phyloP scores from a whole-genome alignment of 2,888 invertebrate genomes.

The Sinotaia quadrata region DNA sequence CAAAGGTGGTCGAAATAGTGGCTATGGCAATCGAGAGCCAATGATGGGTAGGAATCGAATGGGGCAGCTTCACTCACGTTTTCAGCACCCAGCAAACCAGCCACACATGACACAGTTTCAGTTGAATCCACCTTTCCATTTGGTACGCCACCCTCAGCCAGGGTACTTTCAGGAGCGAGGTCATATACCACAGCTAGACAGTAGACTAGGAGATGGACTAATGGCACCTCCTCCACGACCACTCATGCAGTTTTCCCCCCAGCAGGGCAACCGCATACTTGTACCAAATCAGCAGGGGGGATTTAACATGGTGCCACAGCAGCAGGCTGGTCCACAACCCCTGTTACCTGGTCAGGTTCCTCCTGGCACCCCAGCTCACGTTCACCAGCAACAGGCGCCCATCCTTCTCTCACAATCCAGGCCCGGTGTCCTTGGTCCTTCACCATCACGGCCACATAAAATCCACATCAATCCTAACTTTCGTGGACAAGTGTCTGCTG shows the following conservation, averaged over 20 bases:
- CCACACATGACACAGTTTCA: no score
- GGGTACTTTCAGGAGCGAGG: no score
- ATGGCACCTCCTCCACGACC: no score
- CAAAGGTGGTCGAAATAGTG: no score
- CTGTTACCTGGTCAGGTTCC: slow-evolving; percentile 1
- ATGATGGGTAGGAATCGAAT: no score
- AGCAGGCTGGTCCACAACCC: neutral
- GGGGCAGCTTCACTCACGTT: no score
- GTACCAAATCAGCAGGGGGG: slow-evolving; percentile 6
- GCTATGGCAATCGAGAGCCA: no score
- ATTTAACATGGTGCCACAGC: slow-evolving; percentile 1
- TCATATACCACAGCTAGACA: no score
- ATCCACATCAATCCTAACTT: slow-evolving; percentile 29
- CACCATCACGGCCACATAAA: slow-evolving; percentile 10
- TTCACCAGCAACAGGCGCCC: neutral
- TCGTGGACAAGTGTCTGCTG: slow-evolving; percentile 9
- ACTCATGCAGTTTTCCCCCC: neutral
- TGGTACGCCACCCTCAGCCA: no score
- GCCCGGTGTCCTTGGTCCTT: neutral
- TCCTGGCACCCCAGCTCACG: slow-evolving; percentile 7
- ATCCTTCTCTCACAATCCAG: neutral
- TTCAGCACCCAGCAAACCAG: no score
- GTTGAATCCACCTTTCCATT: no score
- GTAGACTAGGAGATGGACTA: no score
- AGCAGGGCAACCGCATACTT: neutral